Evolutionary conservation across 2,797 vertebrate genomes (phyloP).

Genomic region (Tauraco hartlaubi): DNA sequence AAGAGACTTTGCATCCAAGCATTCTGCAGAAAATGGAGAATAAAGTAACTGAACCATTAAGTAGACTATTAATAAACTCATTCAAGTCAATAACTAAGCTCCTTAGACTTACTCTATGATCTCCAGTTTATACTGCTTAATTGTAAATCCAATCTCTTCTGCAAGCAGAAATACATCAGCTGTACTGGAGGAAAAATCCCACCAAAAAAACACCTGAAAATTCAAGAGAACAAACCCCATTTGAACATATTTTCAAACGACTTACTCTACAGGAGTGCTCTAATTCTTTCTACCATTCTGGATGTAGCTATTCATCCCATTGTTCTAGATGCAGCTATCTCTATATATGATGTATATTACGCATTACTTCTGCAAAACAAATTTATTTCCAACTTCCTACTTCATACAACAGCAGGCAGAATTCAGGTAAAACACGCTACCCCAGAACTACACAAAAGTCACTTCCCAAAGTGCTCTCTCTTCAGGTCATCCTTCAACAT

Average conservation of each 20-base stretch:
- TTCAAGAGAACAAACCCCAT: neutral
- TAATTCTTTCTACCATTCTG: neutral
- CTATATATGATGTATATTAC: neutral
- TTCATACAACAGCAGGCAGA: neutral
- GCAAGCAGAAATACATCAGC: neutral
- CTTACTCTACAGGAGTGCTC: neutral
- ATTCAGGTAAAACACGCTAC: neutral
- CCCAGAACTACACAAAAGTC: neutral
- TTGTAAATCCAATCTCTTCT: neutral
- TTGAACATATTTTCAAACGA: neutral
- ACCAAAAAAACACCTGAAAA: neutral
- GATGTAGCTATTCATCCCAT: neutral
- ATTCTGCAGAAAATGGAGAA: conserved; percentile 16
- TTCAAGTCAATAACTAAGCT: conserved; percentile 55
- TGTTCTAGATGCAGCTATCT: neutral
- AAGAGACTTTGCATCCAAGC: neutral
- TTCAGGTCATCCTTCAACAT: neutral
- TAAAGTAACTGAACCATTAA: conserved; percentile 22
- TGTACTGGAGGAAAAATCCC: neutral
- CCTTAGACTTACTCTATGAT: conserved; percentile 6
- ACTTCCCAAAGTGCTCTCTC: neutral
- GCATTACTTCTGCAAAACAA: neutral
- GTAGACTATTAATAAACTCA: conserved; percentile 28
- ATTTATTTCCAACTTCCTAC: neutral
- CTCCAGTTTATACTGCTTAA: conserved; percentile 10